Conservation (phyloP, 2,113 vertebrate species). For the Acinonyx jubatus region DNA sequence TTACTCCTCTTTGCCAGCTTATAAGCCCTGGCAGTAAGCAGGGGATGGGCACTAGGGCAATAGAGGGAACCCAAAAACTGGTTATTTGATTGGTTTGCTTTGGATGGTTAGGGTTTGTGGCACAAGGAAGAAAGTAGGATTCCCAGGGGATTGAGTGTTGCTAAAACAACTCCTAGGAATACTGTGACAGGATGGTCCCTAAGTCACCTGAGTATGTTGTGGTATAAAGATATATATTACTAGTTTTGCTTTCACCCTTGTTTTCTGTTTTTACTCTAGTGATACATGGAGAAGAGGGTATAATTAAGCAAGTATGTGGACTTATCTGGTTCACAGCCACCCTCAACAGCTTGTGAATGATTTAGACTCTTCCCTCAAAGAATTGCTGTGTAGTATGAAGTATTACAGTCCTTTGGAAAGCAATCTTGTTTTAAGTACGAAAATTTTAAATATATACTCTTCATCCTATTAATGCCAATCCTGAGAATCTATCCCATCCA, state of each 20-base stretch:
- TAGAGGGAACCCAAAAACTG: background rate
- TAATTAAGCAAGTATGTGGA: background rate
- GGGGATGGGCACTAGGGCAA: no score
- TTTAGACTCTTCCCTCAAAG: background rate
- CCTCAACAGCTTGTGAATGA: background rate
- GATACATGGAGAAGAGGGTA: background rate
- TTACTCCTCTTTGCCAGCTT: background rate
- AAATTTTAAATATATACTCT: slow-evolving; percentile 16
- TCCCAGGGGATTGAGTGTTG: background rate
- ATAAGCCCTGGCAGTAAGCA: background rate
- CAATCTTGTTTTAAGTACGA: slow-evolving; percentile 47
- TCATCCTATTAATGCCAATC: background rate
- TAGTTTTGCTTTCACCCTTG: background rate
- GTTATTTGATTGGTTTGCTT: background rate
- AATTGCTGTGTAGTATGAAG: background rate
- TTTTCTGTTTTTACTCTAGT: background rate
- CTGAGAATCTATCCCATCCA: slow-evolving; percentile 2
- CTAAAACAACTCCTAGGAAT: background rate
- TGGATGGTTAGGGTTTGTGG: background rate
- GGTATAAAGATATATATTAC: background rate
- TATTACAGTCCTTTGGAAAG: slow-evolving; percentile 36
- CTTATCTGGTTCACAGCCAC: background rate
- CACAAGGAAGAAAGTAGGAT: background rate
- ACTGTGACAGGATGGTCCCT: background rate
- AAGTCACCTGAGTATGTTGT: background rate